Base-by-base conservation (phyloP, 2,113 vertebrate genomes). In the Trematocara marginatum region DNA sequence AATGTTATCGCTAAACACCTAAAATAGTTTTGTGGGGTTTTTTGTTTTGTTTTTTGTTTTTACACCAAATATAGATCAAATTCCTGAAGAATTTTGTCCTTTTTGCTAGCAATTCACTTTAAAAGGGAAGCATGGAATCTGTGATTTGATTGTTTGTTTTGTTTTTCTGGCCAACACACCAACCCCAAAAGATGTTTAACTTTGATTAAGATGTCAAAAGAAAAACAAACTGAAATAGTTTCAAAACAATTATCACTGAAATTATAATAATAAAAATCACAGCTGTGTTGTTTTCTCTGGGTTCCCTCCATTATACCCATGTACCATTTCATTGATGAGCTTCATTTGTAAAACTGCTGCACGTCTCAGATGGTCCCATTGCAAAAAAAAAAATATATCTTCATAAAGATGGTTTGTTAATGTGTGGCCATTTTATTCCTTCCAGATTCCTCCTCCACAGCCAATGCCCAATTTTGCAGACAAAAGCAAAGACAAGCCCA, bases 381-480 rank as follows among this genome's bases (percentile, higher is more conserved):
- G 20, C 13, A 78, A 6, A 18, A 20, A 78, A 6, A 18, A 20
- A 69, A 13, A 4, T 1, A 18, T 7, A 3, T 16, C 15, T 42
- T 18, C 0, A 31, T 76, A 34, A 0, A 34, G 45, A 76, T 0
- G 8, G 15, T 76, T 49, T 47, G 45, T 16, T 51, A 51, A n/a
- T 8, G 1, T 51, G 0, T 12, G 10, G 0, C 18, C 4, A 6
- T 51, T 74, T 83, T 51, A 7, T 1, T 85, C 4, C 35, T 5
- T 84, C 4, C 3, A 99, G 99, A 95, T 99, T 49, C 98, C 98
- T 11, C 96, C 98, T 84, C 97, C 96, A 80, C 99, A 99, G 93
- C 98, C 96, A 81, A 99, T 99, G 98, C 87, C 98, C 85, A 98
- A 95, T 94, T 99, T 99, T 80, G 96, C 96, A 45, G 98, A 99